Evolutionary conservation across 2,113 vertebrate species (phyloP).

Genomic region (Crotalus tigris): DNA sequence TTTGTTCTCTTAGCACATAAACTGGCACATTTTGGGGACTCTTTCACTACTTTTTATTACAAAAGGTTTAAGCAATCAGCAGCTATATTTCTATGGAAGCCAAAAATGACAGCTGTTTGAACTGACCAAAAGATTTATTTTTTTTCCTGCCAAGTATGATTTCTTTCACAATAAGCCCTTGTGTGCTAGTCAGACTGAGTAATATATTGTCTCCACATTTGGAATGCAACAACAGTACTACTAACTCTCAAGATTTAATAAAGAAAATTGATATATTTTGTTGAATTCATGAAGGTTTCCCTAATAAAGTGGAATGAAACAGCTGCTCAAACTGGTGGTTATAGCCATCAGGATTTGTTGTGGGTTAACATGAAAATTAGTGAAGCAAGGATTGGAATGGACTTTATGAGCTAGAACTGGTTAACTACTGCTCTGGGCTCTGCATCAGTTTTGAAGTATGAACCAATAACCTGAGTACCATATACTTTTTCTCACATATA

Average conservation of each 20-base stretch:
- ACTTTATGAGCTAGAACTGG: not conserved
- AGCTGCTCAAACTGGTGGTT: not conserved
- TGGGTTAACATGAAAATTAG: not conserved
- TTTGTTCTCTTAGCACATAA: conserved; percentile 3
- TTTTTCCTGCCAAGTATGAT: conserved; percentile 27
- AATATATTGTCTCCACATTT: conserved; percentile 51
- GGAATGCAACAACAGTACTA: conserved; percentile 32
- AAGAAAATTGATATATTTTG: conserved; percentile 35
- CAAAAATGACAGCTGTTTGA: conserved; percentile 29
- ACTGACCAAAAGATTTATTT: conserved; percentile 40
- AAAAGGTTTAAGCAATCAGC: conserved; percentile 40
- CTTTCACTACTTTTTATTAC: conserved; percentile 28
- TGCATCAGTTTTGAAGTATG: not conserved
- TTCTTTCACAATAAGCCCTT: conserved; percentile 43
- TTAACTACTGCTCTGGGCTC: not conserved
- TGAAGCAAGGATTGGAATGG: not conserved
- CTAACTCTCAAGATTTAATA: conserved; percentile 36
- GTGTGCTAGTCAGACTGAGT: conserved; percentile 26
- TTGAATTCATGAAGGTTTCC: conserved; percentile 21
- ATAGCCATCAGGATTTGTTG: not conserved
- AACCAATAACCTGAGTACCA: not conserved
- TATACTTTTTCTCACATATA: not conserved
- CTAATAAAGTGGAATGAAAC: conserved; percentile 27
- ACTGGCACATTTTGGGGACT: conserved; percentile 25
- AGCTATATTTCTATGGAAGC: conserved; percentile 23